A percentile compares a stretch with the other conserved stretches of the same genome.
phyloP scores from a whole-genome alignment of 2,888 invertebrate species.

The Epiblema foenella region DNA sequence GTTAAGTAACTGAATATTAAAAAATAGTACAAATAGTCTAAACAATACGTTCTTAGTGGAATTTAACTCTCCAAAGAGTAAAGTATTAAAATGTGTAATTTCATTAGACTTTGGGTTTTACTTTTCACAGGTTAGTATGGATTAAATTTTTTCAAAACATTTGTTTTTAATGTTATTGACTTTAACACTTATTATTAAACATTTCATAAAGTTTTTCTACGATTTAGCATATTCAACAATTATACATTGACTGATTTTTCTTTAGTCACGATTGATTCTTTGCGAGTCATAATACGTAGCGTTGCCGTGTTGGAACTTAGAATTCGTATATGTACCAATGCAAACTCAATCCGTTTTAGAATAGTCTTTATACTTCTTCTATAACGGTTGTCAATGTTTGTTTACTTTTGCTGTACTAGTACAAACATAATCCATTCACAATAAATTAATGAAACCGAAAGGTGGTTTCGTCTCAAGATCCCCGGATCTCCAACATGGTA shows the following conservation, averaged over 20 bases:
- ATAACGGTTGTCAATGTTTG: no score
- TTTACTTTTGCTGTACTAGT: no score
- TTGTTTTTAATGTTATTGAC: neutral
- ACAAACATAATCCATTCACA: no score
- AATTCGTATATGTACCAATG: no score
- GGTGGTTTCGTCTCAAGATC: no score
- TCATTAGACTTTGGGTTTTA: slow-evolving; percentile 33
- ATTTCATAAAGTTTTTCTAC: neutral
- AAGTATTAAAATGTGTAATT: slow-evolving; percentile 33
- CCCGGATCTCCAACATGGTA: no score
- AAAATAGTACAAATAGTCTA: slow-evolving; percentile 33
- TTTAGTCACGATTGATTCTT: neutral
- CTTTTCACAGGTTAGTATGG: slow-evolving; percentile 39
- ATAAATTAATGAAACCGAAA: no score
- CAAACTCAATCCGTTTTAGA: no score
- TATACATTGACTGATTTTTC: neutral
- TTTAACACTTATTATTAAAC: neutral
- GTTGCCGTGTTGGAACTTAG: no score
- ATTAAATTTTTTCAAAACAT: slow-evolving; percentile 7
- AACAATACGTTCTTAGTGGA: neutral
- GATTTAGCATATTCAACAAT: neutral
- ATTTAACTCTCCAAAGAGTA: slow-evolving; percentile 6
- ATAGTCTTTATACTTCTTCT: no score
- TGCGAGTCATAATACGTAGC: neutral
- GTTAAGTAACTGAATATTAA: slow-evolving; percentile 36